Percentiles rank a stretch among this genome's conserved stretches.
Conservation (phyloP, 2,797 vertebrate genomes). For the Parauchenoglanis punctatus region DNA sequence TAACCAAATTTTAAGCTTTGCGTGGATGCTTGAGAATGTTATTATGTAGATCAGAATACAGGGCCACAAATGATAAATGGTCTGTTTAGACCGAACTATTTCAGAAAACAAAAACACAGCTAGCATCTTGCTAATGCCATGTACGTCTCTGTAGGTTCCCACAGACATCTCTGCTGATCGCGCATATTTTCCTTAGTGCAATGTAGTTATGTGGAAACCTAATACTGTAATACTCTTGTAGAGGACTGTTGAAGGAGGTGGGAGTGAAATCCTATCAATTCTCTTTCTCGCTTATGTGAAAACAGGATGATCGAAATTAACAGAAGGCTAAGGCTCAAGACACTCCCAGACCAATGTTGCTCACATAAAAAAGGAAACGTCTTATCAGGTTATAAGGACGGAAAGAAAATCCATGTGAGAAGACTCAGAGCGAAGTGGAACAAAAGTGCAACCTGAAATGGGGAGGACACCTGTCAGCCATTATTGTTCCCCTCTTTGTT, state of each 20-base stretch:
- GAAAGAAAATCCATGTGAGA: conserved; percentile 85
- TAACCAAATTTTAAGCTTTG: conserved; percentile 31
- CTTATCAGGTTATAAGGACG: conserved; percentile 77
- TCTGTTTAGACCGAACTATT: conserved; percentile 9
- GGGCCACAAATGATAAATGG: conserved; percentile 30
- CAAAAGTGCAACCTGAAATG: conserved; percentile 73
- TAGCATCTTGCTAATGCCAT: conserved; percentile 26
- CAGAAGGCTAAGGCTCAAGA: conserved; percentile 73
- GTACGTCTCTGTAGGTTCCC: neutral
- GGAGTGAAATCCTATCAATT: conserved; percentile 58
- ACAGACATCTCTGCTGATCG: conserved; percentile 51
- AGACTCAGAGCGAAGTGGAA: conserved; percentile 68
- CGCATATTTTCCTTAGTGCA: conserved; percentile 65
- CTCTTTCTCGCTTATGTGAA: conserved; percentile 46
- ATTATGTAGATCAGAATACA: conserved; percentile 30
- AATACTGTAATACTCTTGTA: conserved; percentile 70
- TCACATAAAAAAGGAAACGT: conserved; percentile 64
- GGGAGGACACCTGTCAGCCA: conserved; percentile 69
- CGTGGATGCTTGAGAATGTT: conserved; percentile 21
- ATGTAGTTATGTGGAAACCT: conserved; percentile 70
- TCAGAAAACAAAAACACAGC: conserved; percentile 10
- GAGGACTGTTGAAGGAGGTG: conserved; percentile 55
- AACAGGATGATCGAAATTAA: conserved; percentile 64
- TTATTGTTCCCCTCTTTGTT: conserved; percentile 75
- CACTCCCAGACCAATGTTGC: conserved; percentile 74